Evolutionary conservation across 2,888 invertebrate species (phyloP), one percentile per base, ranked within the genome.

Genomic region (Priocnemis perturbator): DNA sequence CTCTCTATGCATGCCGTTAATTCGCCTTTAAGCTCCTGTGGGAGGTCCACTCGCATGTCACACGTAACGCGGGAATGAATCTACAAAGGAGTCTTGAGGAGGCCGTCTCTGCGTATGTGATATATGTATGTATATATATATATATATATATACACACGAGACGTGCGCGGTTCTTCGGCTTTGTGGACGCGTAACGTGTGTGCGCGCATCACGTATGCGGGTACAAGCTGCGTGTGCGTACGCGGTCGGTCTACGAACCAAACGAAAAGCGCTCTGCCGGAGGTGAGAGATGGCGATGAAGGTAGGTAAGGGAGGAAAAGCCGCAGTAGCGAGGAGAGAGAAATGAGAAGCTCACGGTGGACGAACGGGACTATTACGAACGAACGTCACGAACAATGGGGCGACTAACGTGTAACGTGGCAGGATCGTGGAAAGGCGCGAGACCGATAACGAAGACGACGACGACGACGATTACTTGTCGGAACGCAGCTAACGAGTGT

Each of bases 21-120:
- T 81, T 81, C 81, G 73, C 72, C 67, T 67, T 69, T 78, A 78
- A 79, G 81, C 81, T 69, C 66, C 74, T 69, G 37, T 76, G 72
- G 74, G 67, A 76, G 74, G 78, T 77, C 76, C 77, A 66, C 68
- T 75, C 75, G 76, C 83, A 74, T 77, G 73, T 81, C 76, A 74
- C 81, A 72, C 77, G 56, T 77, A 74, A 69, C 64, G 58, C 73
- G 48, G 65, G 73, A 68, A 76, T 75, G 69, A 72, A 73, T 74
- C 72, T 71, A 74, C 69, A 68, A 65, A 71, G 78, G 65, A 74
- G 60, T 74, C 77, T 79, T 73, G 74, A 82, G 74, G 69, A 58
- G 76, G 69, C 55, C 47, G 60, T 71, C 64, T 45, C 53, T 21
- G 52, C 59, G 47, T 66, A 67, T 37, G 15, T 15, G 47, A 17